Percentiles rank a stretch among this genome's conserved stretches.
phyloP scores from a whole-genome alignment of 2,113 vertebrate species.

The Aplodontia rufa region DNA sequence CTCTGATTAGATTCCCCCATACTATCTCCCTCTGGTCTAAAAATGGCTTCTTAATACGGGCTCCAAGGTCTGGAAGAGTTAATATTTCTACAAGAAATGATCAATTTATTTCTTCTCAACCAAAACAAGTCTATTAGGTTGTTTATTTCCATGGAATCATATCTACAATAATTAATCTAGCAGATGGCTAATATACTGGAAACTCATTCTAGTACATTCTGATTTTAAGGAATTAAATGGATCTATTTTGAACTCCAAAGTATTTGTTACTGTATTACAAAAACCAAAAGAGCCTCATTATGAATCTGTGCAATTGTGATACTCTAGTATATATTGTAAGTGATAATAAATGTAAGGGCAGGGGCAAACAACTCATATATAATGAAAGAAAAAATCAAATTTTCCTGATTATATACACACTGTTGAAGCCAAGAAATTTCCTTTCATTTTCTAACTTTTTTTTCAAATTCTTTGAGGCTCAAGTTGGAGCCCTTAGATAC shows the following conservation, averaged over 20 bases:
- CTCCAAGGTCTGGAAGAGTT: conserved; percentile 3
- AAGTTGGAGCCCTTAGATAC: background rate
- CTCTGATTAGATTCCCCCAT: no score
- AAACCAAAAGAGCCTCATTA: background rate
- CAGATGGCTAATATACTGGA: conserved; percentile 36
- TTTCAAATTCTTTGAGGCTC: background rate
- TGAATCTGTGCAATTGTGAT: conserved; percentile 1
- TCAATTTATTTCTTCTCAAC: conserved; percentile 46
- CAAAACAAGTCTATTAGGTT: background rate
- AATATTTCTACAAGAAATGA: conserved; percentile 1
- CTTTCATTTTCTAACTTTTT: conserved; percentile 9
- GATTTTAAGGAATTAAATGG: conserved; percentile 35
- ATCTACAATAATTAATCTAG: conserved; percentile 48
- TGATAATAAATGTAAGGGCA: background rate
- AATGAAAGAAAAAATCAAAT: background rate
- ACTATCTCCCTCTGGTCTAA: no score
- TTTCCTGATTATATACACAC: background rate
- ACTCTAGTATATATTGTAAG: background rate
- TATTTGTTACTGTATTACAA: conserved; percentile 19
- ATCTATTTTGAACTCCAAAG: background rate
- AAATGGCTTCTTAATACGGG: conserved; percentile 1
- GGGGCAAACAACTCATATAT: background rate
- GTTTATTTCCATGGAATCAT: conserved; percentile 20
- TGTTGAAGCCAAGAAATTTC: background rate
- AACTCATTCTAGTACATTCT: background rate